phyloP scores from a whole-genome alignment of 2,888 invertebrate species.

The Parochlus steinenii region DNA sequence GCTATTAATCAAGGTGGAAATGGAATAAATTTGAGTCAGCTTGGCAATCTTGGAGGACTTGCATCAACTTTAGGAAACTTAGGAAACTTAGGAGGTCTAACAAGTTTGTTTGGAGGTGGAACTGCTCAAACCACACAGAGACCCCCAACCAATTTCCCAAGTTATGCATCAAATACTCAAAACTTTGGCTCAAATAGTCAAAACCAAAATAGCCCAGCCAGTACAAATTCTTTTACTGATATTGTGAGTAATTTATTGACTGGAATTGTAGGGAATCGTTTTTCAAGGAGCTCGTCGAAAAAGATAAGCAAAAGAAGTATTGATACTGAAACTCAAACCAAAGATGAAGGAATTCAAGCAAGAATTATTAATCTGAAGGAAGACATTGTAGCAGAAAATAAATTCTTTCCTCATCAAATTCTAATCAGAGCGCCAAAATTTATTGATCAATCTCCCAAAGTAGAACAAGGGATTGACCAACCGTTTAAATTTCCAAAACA shows the following conservation, averaged over 20 bases:
- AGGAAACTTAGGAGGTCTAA: constrained; percentile 13
- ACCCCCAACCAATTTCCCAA: too few relatives aligned
- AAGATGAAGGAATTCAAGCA: constrained; percentile 9
- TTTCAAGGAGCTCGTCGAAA: constrained; percentile 9
- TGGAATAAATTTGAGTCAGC: constrained; percentile 15
- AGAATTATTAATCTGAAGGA: constrained; percentile 23
- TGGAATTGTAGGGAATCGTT: constrained; percentile 14
- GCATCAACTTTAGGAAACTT: too few relatives aligned
- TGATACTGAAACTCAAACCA: background rate
- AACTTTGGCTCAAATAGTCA: background rate
- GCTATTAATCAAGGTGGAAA: constrained; percentile 13
- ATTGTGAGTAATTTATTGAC: constrained; percentile 16
- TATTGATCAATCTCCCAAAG: too few relatives aligned
- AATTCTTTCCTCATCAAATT: constrained; percentile 4
- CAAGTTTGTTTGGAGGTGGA: constrained; percentile 13
- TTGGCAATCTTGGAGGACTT: too few relatives aligned
- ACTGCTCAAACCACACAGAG: too few relatives aligned
- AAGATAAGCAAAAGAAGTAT: constrained; percentile 14
- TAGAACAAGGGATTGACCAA: constrained; percentile 1
- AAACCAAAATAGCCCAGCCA: constrained; percentile 1
- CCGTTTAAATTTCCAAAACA: background rate
- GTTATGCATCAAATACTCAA: too few relatives aligned
- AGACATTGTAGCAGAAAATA: constrained; percentile 22
- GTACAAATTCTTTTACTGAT: constrained; percentile 10
- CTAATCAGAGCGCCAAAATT: background rate